Evolutionary conservation across 2,113 vertebrate genomes (phyloP).

Genomic region (Malaclemys terrapin): DNA sequence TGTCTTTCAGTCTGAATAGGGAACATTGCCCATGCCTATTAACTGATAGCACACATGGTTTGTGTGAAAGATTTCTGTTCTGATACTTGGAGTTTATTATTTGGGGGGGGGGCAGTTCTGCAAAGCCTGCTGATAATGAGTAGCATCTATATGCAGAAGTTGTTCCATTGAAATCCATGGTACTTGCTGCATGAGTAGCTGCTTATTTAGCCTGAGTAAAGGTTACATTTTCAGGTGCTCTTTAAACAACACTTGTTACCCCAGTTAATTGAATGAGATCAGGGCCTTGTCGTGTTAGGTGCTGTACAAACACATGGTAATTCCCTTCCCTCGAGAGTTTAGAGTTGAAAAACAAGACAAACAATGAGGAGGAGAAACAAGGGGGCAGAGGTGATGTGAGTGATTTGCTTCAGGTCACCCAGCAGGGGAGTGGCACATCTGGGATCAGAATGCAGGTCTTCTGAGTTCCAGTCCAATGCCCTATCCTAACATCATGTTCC

Average conservation of each 20-base stretch:
- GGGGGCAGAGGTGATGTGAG: neutral
- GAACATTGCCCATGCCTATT: neutral
- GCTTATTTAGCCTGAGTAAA: neutral
- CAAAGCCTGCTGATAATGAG: neutral
- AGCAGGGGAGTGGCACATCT: neutral
- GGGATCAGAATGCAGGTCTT: neutral
- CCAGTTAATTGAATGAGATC: neutral
- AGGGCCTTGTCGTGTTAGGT: neutral
- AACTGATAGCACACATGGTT: rapidly evolving
- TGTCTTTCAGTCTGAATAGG: neutral
- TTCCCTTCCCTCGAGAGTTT: neutral
- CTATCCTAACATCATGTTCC: neutral
- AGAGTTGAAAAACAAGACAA: neutral
- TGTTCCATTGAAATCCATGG: neutral
- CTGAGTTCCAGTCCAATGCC: neutral
- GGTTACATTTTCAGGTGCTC: neutral
- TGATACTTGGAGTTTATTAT: neutral
- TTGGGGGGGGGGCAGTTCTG: neutral
- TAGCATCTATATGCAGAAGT: neutral
- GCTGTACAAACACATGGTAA: too few species aligned
- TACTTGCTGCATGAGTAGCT: neutral
- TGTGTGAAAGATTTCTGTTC: neutral
- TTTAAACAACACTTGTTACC: rapidly evolving
- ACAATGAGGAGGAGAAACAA: neutral
- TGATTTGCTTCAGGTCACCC: neutral